phyloP scores from a whole-genome alignment of 2,797 vertebrate genomes.

The Xenops minutus region DNA sequence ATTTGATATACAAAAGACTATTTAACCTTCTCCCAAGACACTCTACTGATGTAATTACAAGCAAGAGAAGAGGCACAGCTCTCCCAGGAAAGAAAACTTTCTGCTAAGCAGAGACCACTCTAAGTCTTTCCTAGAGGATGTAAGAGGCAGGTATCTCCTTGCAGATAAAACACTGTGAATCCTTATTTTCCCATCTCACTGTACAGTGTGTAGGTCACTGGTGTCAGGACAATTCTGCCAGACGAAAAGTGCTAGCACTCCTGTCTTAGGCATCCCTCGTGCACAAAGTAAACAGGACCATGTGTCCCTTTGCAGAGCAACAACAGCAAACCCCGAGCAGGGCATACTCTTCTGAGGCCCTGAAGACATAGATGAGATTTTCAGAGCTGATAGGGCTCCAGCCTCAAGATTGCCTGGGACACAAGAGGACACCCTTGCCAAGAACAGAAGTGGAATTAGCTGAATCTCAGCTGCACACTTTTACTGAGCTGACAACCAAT shows the following conservation, averaged over 20 bases:
- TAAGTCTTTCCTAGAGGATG: neutral
- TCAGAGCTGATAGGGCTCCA: neutral
- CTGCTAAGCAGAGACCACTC: neutral
- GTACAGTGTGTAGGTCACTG: neutral
- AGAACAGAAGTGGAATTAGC: neutral
- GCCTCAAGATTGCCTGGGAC: neutral
- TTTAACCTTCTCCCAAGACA: conserved; percentile 64
- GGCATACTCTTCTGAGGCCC: neutral
- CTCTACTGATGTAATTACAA: conserved; percentile 59
- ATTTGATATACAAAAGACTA: conserved; percentile 68
- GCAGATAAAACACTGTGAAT: neutral
- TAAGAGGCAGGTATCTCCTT: neutral
- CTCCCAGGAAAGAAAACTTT: conserved; percentile 26
- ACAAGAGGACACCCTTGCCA: neutral
- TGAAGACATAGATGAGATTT: neutral
- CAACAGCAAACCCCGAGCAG: neutral
- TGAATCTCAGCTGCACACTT: neutral
- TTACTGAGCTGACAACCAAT: neutral
- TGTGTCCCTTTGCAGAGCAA: neutral
- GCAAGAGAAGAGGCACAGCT: conserved; percentile 17
- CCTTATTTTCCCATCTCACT: neutral
- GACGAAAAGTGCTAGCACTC: neutral
- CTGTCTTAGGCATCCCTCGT: neutral
- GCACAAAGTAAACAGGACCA: neutral
- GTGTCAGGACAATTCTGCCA: neutral